phyloP scores from a whole-genome alignment of 2,113 vertebrate species.

The Egretta garzetta region DNA sequence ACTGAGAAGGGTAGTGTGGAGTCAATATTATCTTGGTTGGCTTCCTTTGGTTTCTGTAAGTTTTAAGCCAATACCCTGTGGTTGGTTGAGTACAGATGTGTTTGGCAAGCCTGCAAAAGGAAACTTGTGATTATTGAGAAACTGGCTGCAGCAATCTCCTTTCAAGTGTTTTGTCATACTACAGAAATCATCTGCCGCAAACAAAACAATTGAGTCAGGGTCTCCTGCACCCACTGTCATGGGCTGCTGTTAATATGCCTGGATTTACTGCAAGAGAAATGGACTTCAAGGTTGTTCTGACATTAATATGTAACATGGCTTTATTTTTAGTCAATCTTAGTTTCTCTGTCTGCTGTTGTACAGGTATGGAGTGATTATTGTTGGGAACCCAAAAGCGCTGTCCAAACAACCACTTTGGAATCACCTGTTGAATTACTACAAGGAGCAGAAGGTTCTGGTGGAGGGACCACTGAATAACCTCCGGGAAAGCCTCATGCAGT shows the following conservation, averaged over 20 bases:
- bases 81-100: fast-evolving
- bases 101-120: neutral
- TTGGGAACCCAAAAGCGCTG: slow-evolving; percentile 96
- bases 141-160: neutral
- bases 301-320: fast-evolving
- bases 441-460: slow-evolving; percentile 98
- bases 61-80: fast-evolving
- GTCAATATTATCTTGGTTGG: fast-evolving
- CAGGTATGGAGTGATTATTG: slow-evolving; percentile 97
- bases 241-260: neutral
- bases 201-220: neutral
- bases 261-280: neutral
- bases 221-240: neutral
- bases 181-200: neutral
- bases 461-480: slow-evolving; percentile 99
- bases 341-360: neutral
- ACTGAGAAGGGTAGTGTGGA: neutral
- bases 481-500: slow-evolving; percentile 98
- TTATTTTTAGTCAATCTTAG: neutral
- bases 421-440: slow-evolving; percentile 97
- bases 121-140: neutral
- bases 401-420: slow-evolving; percentile 99
- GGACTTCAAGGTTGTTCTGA: fast-evolving
- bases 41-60: neutral
- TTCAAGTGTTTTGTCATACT: neutral